A percentile compares a stretch with the other conserved stretches of the same genome.
These are phyloP conservation scores for Mesoclemmys tuberculata DNA, from an alignment of 2,113 vertebrate genomes.

Conservation along the genomic window DNA sequence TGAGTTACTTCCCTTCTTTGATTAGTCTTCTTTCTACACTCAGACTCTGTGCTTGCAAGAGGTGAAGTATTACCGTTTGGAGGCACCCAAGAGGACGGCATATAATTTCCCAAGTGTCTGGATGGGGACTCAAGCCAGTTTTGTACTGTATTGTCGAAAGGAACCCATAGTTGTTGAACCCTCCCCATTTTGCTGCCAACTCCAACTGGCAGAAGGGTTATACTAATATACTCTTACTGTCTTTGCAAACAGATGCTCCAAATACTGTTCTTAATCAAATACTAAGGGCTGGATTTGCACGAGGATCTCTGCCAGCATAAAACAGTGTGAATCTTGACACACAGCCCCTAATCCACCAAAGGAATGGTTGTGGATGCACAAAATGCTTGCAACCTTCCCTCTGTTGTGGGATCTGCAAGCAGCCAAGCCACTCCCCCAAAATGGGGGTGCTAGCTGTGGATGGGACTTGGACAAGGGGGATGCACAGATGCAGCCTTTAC, in stretches of 20 bases:
- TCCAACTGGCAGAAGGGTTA: too few relatives aligned
- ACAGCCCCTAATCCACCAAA: background rate
- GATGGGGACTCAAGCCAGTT: too few relatives aligned
- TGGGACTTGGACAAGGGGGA: slow-evolving; percentile 11
- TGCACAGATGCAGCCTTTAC: background rate
- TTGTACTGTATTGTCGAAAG: too few relatives aligned
- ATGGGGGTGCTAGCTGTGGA: background rate
- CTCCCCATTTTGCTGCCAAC: too few relatives aligned
- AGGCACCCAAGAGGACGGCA: too few relatives aligned
- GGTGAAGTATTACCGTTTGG: too few relatives aligned
- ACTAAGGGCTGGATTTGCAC: slow-evolving; percentile 39
- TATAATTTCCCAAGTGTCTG: too few relatives aligned
- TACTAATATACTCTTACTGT: slow-evolving; percentile 24
- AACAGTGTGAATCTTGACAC: slow-evolving; percentile 48
- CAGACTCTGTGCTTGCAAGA: too few relatives aligned
- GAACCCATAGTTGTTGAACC: too few relatives aligned
- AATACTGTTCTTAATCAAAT: slow-evolving; percentile 63
- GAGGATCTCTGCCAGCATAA: slow-evolving; percentile 43
- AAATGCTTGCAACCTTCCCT: background rate
- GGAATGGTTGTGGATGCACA: slow-evolving; percentile 1
- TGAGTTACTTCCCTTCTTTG: too few relatives aligned
- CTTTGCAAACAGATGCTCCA: slow-evolving; percentile 66
- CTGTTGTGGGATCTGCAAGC: slow-evolving; percentile 15
- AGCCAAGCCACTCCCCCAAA: background rate
- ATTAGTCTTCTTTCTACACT: too few relatives aligned